Evolutionary conservation across 2,113 vertebrate genomes (phyloP).

Genomic region (Sceloporus undulatus): DNA sequence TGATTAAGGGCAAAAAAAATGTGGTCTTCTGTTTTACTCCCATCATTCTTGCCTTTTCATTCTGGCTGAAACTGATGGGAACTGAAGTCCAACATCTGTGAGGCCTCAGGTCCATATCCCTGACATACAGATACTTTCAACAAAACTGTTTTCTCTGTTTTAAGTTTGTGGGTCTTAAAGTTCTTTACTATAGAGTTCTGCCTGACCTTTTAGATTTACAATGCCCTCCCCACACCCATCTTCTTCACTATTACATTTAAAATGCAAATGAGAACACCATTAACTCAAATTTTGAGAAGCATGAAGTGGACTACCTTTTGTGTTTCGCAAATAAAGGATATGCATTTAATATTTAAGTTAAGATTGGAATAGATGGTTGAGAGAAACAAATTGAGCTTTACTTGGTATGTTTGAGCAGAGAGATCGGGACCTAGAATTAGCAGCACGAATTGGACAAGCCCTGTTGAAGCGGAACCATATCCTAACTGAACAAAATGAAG

Average conservation of each 20-base stretch:
- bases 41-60: too few species aligned
- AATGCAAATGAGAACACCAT: too few species aligned
- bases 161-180: not conserved
- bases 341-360: constrained; percentile 14
- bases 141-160: too few species aligned
- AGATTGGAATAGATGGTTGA: not conserved
- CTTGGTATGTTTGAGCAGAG: constrained; percentile 79
- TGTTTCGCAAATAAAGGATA: constrained; percentile 6
- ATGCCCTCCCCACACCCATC: too few species aligned
- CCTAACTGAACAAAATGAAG: constrained; percentile 91
- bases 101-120: too few species aligned
- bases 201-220: not conserved
- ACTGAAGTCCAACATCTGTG: too few species aligned
- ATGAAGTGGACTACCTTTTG: not conserved
- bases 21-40: too few species aligned
- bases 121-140: too few species aligned
- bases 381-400: constrained; percentile 1
- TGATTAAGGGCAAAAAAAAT: not conserved
- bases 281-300: not conserved
- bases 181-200: not conserved
- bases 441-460: constrained; percentile 96
- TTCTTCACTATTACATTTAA: not conserved
- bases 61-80: too few species aligned
- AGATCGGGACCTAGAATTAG: constrained; percentile 95
- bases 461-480: constrained; percentile 93